Evolutionary conservation across 2,888 invertebrate species (phyloP).

Genomic region (Bruchidius siliquastri): DNA sequence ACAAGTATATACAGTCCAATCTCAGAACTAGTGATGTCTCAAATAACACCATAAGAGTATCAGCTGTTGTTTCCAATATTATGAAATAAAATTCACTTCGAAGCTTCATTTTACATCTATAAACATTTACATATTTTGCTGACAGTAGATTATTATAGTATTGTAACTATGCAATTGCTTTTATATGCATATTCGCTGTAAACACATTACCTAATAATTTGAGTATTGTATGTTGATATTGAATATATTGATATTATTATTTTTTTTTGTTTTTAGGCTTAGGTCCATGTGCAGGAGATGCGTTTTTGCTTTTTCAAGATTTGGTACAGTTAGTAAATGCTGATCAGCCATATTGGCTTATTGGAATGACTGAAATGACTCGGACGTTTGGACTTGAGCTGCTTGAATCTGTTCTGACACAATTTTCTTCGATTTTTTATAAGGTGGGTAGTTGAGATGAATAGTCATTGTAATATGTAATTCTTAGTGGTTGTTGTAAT

Average conservation of each 20-base stretch:
- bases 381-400: conserved; percentile 94
- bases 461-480: not conserved
- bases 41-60: too few species aligned
- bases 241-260: not conserved
- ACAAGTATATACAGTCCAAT: too few species aligned
- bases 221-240: not conserved
- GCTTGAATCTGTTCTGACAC: conserved; percentile 85
- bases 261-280: conserved; percentile 48
- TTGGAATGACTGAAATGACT: conserved; percentile 95
- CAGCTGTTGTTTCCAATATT: too few species aligned
- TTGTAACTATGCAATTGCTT: too few species aligned
- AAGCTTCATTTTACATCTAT: too few species aligned
- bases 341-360: conserved; percentile 92
- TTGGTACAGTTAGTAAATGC: conserved; percentile 94
- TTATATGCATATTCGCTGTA: too few species aligned
- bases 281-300: conserved; percentile 86
- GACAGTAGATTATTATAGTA: too few species aligned
- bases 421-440: conserved; percentile 79
- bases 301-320: conserved; percentile 94
- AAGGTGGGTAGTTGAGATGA: conserved; percentile 54
- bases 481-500: not conserved
- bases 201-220: too few species aligned
- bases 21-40: too few species aligned
- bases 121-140: too few species aligned
- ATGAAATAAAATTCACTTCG: too few species aligned